Base-by-base conservation (phyloP, 2,888 invertebrate genomes). In the Boloria euphrosyne region DNA sequence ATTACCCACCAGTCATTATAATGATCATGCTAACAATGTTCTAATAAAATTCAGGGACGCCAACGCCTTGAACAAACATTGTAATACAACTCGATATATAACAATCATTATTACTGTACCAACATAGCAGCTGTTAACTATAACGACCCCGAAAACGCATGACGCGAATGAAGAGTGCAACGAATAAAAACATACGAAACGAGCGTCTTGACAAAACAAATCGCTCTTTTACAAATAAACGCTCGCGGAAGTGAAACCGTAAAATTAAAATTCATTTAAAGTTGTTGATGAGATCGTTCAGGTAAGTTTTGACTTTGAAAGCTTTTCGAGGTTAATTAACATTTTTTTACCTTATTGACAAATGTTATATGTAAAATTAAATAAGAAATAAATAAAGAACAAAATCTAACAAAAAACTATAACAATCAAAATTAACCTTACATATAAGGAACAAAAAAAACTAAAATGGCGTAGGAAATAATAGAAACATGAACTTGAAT, bases 211-310 rank as follows among this genome's bases (percentile, higher is more conserved):
- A 69, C 67, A 65, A 69, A 67, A 68, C 59, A 68, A 60, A 62
- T 65, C 59, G 62, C 55, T 63, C 52, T 64, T 63, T 68, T 70
- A 71, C 58, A 71, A 71, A 69, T 69, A 71, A 66, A 64, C 64
- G 64, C 68, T 71, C 71, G 62, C 58, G 66, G 71, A 71, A 71
- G 53, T 68, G 63, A 66, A 66, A 64, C 63, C 68, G 62, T 66
- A 60, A 60, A 60, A 54, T 66, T 49, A 17, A 60, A 66, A 68
- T 51, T 66, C 62, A 66, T 66, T 63, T 54, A 53, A 54, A 54
- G 16, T 65, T 49, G 31, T 53, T 54, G 53, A 52, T 27, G 62
- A 43, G n/a, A 50, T 22, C 38, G 22, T 43, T 54, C n/a, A 43
- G 6, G 16, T 57, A 50, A 4, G 14, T 6, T 46, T 58, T 3